Base-by-base conservation (phyloP, 2,113 vertebrate species). In the Chaetorhynchus papuensis region DNA sequence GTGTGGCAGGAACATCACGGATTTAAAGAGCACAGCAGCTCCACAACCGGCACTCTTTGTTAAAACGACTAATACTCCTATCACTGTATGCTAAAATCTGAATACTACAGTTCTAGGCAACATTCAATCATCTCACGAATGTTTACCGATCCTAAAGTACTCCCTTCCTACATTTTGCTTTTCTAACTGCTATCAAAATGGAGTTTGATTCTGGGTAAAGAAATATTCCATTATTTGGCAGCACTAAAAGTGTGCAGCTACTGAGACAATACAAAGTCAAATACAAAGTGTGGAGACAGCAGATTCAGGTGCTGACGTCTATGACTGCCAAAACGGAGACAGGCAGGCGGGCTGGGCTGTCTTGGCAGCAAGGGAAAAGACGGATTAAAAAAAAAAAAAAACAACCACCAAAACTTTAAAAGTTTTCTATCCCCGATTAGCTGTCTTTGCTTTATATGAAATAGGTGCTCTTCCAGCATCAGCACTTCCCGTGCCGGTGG, bases 281-380 rank as follows among this genome's bases (percentile, higher is more conserved):
- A 72, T 2, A 35, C 15, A 11, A 11, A 6, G 56, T 0, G 4
- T 1, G 44, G 30, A 33, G 49, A 37, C 17, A 12, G 52, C 83
- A 59, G 5, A 7, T 12, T 9, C 4, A 63, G 14, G 7, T 1
- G 37, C 30, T 8, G 5, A 33, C 12, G 11, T 2, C 30, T 13
- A 0, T 0, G 10, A 26, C 42, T 44, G 39, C 21, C 6, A 33
- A 23, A 47, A 52, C 0, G 2, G 19, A 35, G 2, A 18, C 35
- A 12, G 13, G 8, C 10, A 14, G 28, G 19, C 1, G 3, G 39
- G 3, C 17, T 2, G 15, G 23, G 4, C 45, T 20, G 27, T 14
- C 37, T 8, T 26, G 3, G 31, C 17, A 61, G 23, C 7, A 68
- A 26, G 5, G 5, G 8, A 64, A 64, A 83, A 41, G 27, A 24